phyloP scores from a whole-genome alignment of 2,797 vertebrate genomes.

The Artibeus lituratus region DNA sequence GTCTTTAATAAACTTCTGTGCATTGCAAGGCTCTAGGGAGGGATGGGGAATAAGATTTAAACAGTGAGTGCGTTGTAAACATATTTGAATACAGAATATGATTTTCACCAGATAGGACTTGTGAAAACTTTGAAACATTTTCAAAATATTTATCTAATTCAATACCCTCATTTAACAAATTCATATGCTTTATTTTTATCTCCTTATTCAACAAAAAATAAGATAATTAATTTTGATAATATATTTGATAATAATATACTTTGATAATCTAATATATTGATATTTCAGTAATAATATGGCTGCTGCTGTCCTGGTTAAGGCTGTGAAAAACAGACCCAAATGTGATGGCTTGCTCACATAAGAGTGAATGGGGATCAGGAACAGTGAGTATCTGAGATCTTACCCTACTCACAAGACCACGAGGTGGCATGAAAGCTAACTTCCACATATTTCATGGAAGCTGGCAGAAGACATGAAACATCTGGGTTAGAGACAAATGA shows the following conservation, averaged over 20 bases:
- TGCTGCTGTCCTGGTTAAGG: not conserved
- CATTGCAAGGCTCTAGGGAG: not conserved
- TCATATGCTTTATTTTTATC: constrained; percentile 10
- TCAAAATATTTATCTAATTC: not conserved
- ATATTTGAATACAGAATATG: not conserved
- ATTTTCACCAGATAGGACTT: not conserved
- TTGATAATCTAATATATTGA: not conserved
- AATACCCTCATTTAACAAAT: not conserved
- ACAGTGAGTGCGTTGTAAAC: not conserved
- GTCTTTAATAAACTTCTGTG: not conserved
- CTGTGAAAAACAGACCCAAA: not conserved
- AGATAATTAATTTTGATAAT: not conserved
- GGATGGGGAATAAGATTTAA: not conserved
- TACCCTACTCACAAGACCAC: not conserved
- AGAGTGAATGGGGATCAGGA: not conserved
- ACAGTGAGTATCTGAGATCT: not conserved
- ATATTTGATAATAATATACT: too few relatives aligned
- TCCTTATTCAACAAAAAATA: not conserved
- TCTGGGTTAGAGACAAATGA: not conserved
- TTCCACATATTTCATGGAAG: not conserved
- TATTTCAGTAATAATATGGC: not conserved
- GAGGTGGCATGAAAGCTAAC: not conserved
- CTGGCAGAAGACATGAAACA: not conserved
- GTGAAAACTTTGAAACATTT: not conserved
- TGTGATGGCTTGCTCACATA: not conserved